Evolutionary conservation across 2,113 vertebrate genomes (phyloP), one percentile per base, ranked within the genome.

Genomic region (Apteryx owenii): DNA sequence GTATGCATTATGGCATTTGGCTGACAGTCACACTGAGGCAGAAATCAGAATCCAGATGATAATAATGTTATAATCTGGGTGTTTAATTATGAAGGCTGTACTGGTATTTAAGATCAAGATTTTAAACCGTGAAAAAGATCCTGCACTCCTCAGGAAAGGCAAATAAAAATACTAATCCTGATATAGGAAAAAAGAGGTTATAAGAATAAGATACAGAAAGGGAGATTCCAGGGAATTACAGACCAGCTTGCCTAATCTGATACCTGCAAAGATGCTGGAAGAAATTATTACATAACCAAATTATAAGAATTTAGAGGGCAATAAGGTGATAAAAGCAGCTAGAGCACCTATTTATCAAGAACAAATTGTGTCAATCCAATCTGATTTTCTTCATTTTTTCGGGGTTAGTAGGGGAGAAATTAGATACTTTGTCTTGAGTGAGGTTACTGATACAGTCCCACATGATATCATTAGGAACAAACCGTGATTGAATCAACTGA

Each of bases 1-100:
- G 88, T 93, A 85, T 93, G 94, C 90, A 62, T 89, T 75, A 91
- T 91, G 94, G 91, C 95, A 93, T 90, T 95, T 94, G 94, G 96
- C 95, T 97, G 95, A 93, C 97, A 97, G 91, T 84, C 91, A 78
- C 75, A 16, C 77, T 0, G 9, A 90, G 91, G 89, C 79, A 95
- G 82, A 94, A 97, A 95, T 93, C 91, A 65, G 82, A 44, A 81
- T 90, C 82, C 88, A 91, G 85, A 94, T 83, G 89, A 96, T 88
- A 48, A 93, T 85, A 64, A 61, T 10, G 61, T 81, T 95, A 69
- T 69, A 86, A 96, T 83, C 89, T 82, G 4, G 1, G 80, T 87
- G 79, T 91, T 97, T 94, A 90, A 94, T 95, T 88, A 88, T 69
- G 73, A 89, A 90, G 65, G 51, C 56, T 76, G 29, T 61, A 83